These are phyloP conservation scores for Oxyteleia sp. DNA, from an alignment of 2,888 invertebrate species.

Conservation along the genomic window DNA sequence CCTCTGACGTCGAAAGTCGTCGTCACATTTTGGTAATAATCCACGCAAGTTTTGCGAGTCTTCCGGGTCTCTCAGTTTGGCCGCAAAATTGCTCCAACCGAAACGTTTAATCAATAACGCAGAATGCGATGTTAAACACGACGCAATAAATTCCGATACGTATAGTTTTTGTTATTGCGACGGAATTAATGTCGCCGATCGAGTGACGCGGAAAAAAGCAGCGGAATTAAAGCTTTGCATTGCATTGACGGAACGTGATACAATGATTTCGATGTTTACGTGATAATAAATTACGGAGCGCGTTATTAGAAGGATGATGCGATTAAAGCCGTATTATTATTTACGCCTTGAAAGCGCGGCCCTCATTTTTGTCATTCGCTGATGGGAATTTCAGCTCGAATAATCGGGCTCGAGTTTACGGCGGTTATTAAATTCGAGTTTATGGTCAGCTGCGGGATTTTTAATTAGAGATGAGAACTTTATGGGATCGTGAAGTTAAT, in stretches of 20 bases:
- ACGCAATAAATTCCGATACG: constrained; percentile 16
- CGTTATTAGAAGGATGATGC: neutral
- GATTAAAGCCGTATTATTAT: constrained; percentile 12
- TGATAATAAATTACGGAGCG: constrained; percentile 15
- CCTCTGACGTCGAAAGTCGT: no score
- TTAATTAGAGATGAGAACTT: no score
- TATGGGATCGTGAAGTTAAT: no score
- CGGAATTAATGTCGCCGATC: constrained; percentile 30
- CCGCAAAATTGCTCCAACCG: no score
- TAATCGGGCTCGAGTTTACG: no score
- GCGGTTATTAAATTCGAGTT: no score
- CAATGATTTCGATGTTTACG: constrained; percentile 3
- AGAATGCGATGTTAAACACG: no score
- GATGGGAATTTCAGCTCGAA: neutral
- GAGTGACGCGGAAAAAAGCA: constrained; percentile 31
- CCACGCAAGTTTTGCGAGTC: no score
- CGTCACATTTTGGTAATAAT: no score
- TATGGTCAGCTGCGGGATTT: no score
- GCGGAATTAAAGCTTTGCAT: constrained; percentile 23
- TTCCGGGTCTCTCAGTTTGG: no score
- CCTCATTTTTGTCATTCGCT: constrained; percentile 1
- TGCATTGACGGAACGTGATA: constrained; percentile 15
- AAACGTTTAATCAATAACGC: no score
- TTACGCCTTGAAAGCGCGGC: neutral
- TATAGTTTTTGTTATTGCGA: constrained; percentile 10